Evolutionary conservation across 1,140 invertebrate species (phyloP).

Genomic region (Adelges cooleyi): DNA sequence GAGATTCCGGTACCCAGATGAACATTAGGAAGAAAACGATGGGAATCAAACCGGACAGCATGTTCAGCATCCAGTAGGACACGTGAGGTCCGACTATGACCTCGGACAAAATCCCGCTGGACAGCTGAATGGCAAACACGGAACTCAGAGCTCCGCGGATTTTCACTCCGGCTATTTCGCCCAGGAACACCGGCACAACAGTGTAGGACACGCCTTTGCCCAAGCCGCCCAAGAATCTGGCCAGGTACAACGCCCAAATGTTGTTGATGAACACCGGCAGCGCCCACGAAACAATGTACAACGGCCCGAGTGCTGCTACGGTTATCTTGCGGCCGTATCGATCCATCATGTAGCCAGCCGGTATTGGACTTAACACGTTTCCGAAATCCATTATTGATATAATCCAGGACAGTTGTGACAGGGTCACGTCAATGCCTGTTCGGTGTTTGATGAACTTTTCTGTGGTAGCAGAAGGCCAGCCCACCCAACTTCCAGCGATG

Average conservation of each 20-base stretch:
- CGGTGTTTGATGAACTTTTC: constrained; percentile 34
- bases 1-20: constrained; percentile 69
- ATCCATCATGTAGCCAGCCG: constrained; percentile 49
- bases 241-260: constrained; percentile 7
- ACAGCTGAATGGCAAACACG: constrained; percentile 65
- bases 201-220: constrained; percentile 63
- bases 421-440: constrained; percentile 9
- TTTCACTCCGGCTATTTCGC: constrained; percentile 53
- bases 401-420: constrained; percentile 30
- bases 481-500: constrained; percentile 49
- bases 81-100: constrained; percentile 55
- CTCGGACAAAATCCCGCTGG: constrained; percentile 49
- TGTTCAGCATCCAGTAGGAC: constrained; percentile 53
- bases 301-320: constrained; percentile 51
- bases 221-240: constrained; percentile 44
- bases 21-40: constrained; percentile 53
- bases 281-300: constrained; percentile 40
- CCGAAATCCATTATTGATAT: constrained; percentile 33
- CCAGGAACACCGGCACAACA: constrained; percentile 69
- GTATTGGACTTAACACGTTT: constrained; percentile 32
- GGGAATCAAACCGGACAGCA: constrained; percentile 48
- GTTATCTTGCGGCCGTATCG: constrained; percentile 57
- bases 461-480: constrained; percentile 61
- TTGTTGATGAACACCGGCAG: constrained; percentile 40
- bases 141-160: constrained; percentile 46